Evolutionary conservation across 35 echinoderm and acorn worm species (phyloP).

Genomic region (Anneissia japonica): DNA sequence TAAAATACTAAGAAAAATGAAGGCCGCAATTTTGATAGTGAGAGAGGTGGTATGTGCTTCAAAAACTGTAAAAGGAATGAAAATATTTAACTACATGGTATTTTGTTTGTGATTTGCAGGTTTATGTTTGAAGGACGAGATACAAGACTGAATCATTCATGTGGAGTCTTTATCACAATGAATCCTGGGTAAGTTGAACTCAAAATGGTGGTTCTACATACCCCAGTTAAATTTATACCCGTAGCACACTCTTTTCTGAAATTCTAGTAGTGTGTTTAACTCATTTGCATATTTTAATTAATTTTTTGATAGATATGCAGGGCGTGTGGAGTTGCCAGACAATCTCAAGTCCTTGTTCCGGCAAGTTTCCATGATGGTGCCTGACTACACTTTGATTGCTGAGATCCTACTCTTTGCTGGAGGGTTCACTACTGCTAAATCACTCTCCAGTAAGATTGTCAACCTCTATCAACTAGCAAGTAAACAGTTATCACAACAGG

Average conservation of each 20-base stretch:
- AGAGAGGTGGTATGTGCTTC: neutral
- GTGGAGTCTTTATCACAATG: constrained; percentile 98
- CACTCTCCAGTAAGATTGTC: constrained; percentile 90
- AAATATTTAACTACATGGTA: neutral
- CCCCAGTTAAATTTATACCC: too few relatives aligned
- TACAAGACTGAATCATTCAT: constrained; percentile 79
- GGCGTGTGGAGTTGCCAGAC: constrained; percentile 90
- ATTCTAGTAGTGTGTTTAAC: neutral
- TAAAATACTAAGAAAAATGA: neutral
- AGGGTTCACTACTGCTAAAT: constrained; percentile 89
- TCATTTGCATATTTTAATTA: neutral
- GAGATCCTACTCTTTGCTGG: constrained; percentile 97
- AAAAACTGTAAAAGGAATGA: neutral
- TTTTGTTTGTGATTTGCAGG: constrained; percentile 31
- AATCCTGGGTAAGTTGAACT: constrained; percentile 84
- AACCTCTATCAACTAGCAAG: constrained; percentile 94
- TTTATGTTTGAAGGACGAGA: constrained; percentile 98
- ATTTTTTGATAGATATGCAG: constrained; percentile 61
- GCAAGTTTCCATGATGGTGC: constrained; percentile 97
- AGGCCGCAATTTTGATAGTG: neutral
- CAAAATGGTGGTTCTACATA: too few relatives aligned
- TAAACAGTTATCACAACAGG: constrained; percentile 97
- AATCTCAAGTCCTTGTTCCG: constrained; percentile 96
- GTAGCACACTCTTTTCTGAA: neutral
- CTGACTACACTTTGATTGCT: constrained; percentile 95